Evolutionary conservation across 2,888 invertebrate genomes (phyloP).

Genomic region (Mythimna vitellina): DNA sequence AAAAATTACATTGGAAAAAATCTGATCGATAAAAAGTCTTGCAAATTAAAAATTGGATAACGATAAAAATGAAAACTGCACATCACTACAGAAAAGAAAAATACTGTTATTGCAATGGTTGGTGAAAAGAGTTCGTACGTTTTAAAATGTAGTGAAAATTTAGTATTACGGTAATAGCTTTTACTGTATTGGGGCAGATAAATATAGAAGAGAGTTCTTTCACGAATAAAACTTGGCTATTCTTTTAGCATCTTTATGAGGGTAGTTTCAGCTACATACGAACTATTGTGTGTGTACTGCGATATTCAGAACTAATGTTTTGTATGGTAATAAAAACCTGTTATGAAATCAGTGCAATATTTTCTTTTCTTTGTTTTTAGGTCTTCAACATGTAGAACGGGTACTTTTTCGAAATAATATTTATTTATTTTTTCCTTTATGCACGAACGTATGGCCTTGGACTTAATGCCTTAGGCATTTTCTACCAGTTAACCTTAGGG

Average conservation of each 20-base stretch:
- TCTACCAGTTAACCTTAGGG: too few relatives aligned
- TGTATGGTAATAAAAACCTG: conserved; percentile 8
- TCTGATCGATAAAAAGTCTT: background rate
- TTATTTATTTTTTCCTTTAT: too few relatives aligned
- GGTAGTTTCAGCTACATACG: conserved; percentile 29
- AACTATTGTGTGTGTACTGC: conserved; percentile 12
- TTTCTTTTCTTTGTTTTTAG: background rate
- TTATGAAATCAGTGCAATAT: background rate
- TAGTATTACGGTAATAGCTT: conserved; percentile 64
- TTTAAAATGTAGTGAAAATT: conserved; percentile 68
- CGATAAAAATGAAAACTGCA: conserved; percentile 31
- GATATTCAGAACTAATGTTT: conserved; percentile 38
- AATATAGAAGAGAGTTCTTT: conserved; percentile 55
- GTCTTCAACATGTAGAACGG: background rate
- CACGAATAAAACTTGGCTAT: conserved; percentile 54
- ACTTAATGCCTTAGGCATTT: too few relatives aligned
- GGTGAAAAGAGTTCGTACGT: conserved; percentile 66
- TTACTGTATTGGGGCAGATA: conserved; percentile 61
- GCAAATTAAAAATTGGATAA: conserved; percentile 11
- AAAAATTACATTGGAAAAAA: background rate
- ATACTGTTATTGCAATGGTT: conserved; percentile 64
- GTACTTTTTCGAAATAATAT: background rate
- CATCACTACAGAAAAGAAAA: conserved; percentile 58
- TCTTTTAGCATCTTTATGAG: conserved; percentile 53
- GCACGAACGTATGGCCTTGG: too few relatives aligned